Percentiles rank a stretch among this genome's conserved stretches.
phyloP scores from a whole-genome alignment of 2,797 vertebrate genomes.

The Mormyrus hasselquistii region DNA sequence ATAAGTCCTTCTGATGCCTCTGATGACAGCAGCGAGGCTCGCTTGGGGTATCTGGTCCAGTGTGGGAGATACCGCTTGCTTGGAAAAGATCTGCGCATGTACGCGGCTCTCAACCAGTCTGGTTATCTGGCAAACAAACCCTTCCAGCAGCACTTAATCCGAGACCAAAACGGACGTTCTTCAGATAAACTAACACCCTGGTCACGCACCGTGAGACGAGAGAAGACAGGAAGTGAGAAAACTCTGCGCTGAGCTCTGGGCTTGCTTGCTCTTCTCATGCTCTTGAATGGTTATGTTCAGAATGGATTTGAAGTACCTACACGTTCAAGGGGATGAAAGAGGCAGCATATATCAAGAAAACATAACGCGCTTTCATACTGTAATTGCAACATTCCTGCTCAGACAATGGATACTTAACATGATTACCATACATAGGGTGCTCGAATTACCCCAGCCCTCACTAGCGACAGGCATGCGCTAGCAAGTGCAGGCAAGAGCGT shows the following conservation, averaged over 20 bases:
- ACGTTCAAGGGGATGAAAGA: not conserved
- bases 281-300: not conserved
- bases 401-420: conserved; percentile 1
- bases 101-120: not conserved
- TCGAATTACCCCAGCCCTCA: not conserved
- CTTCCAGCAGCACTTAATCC: conserved; percentile 1
- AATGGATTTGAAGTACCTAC: conserved; percentile 11
- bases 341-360: conserved; percentile 6
- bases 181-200: conserved; percentile 4
- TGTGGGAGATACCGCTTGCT: not conserved
- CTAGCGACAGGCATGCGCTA: not conserved
- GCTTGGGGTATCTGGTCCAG: not conserved
- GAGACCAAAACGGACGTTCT: not conserved
- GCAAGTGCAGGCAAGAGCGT: not conserved
- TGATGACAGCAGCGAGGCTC: not conserved
- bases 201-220: not conserved
- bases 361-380: conserved; percentile 4
- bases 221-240: not conserved
- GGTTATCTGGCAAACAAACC: not conserved
- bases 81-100: not conserved
- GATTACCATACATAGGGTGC: conserved; percentile 1
- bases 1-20: not conserved
- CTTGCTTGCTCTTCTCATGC: not conserved
- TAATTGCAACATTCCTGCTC: not conserved
- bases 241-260: not conserved